Evolutionary conservation across 2,888 invertebrate genomes (phyloP), one percentile per base, ranked within the genome.

Genomic region (Scelioninae gen. 1): DNA sequence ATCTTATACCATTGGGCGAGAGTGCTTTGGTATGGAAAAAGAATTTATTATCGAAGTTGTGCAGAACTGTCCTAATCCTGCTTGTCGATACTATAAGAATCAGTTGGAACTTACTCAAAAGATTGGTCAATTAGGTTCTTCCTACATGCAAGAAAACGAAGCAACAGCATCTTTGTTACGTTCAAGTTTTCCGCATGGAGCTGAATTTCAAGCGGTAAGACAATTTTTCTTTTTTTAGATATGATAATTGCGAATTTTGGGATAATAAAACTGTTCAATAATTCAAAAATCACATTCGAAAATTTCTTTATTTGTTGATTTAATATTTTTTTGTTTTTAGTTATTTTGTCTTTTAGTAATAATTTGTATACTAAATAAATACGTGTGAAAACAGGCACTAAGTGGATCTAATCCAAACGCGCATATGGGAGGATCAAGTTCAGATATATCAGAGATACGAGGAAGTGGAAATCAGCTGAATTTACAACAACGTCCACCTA

Each of bases 41-140:
- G 97, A 97, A 89, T 97, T 97, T 88, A 97, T 97, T 62, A 94
- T 97, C 69, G 97, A 97, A 92, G 97, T 97, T 31, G 96, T 97
- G 13, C 97, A 97, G 90, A 97, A 97, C 87, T 97, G 97, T 88
- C 97, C 97, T 0, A 97, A 97, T 92, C 96, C 96, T 9, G 96
- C 96, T 11, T 97, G 97, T 90, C 95, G 97, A 31, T 97, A 96
- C 90, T 97, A 97, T 90, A 97, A 97, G 91, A 96, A 95, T 89
- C 97, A 97, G 90, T 93, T 97, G 92, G 96, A 94, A 82, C 91
- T 94, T 72, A 93, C 93, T 10, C 92, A 92, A 72, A 92, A 92
- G 77, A 90, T 92, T 86, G 89, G 90, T 13, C 92, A 92, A 82
- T 90, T 92, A 87, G 90, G 88, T 7, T 89, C 91, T 5, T 88